Conservation (phyloP, 2,888 invertebrate genomes). For the Branchipolynoe longqiensis region DNA sequence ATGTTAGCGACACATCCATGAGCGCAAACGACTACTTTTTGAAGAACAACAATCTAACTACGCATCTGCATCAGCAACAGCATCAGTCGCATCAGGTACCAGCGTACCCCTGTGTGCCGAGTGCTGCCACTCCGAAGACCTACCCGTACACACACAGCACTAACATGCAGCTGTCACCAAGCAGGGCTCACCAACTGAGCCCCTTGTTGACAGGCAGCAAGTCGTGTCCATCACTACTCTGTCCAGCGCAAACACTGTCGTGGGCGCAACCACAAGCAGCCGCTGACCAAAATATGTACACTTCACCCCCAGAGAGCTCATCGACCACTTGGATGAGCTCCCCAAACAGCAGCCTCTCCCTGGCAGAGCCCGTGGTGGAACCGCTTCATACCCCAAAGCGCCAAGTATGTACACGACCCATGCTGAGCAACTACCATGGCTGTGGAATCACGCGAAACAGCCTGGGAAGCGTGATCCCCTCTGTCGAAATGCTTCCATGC, state of each 20-base stretch:
- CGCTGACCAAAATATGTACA: neutral
- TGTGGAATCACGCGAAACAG: conserved; percentile 4
- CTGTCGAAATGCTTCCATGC: neutral
- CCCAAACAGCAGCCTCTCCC: neutral
- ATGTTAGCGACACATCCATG: too few species aligned
- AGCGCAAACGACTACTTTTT: neutral
- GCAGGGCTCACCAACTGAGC: neutral
- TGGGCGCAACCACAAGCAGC: neutral
- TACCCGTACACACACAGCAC: conserved; percentile 21
- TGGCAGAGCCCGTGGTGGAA: neutral
- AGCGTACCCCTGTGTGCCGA: neutral
- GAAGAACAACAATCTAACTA: neutral
- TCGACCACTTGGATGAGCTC: neutral
- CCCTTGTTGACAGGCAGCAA: neutral
- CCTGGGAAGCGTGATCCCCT: conserved; percentile 7
- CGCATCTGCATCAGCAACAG: neutral
- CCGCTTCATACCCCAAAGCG: neutral
- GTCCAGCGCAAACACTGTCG: neutral
- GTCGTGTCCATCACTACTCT: neutral
- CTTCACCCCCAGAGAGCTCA: neutral
- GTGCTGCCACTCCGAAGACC: neutral
- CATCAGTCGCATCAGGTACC: too few species aligned
- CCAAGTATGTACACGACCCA: neutral
- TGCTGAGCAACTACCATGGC: neutral
- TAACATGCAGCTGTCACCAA: neutral